These are phyloP conservation scores for Palaemon carinicauda DNA, from an alignment of 1,140 invertebrate genomes.

Conservation along the genomic window DNA sequence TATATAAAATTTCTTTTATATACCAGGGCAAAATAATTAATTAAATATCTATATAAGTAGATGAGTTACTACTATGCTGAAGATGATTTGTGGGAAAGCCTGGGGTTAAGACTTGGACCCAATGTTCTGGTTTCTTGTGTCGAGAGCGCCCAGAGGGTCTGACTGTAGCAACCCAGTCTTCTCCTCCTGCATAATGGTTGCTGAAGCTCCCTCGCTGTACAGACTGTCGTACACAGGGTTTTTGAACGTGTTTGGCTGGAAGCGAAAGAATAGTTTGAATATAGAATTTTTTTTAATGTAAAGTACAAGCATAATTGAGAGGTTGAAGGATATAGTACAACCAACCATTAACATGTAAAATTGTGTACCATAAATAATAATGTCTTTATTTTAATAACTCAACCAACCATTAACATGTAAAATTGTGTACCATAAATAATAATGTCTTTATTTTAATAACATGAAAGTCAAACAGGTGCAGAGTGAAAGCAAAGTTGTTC, in stretches of 20 bases:
- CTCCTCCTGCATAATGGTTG: slow-evolving; percentile 67
- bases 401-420: too few species aligned
- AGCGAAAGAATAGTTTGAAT: slow-evolving; percentile 20
- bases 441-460: too few species aligned
- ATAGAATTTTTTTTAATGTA: slow-evolving; percentile 13
- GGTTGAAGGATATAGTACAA: too few species aligned
- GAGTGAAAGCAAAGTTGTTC: too few species aligned
- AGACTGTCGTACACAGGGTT: slow-evolving; percentile 86
- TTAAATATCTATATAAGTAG: neutral
- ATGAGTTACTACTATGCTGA: slow-evolving; percentile 21
- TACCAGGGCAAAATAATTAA: too few species aligned
- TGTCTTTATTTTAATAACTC: too few species aligned
- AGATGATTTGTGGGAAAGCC: neutral
- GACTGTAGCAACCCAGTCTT: slow-evolving; percentile 63
- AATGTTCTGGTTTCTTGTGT: slow-evolving; percentile 27
- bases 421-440: too few species aligned
- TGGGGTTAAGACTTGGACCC: slow-evolving; percentile 46
- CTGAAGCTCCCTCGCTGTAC: slow-evolving; percentile 69
- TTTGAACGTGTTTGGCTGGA: slow-evolving; percentile 76
- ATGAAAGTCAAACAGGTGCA: too few species aligned
- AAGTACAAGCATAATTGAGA: too few species aligned
- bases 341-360: too few species aligned
- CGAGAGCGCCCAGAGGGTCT: slow-evolving; percentile 54
- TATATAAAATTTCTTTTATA: too few species aligned
- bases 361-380: too few species aligned